These are phyloP conservation scores for Acanthosepion lycidas DNA, from an alignment of 2,888 invertebrate genomes.

Conservation along the genomic window DNA sequence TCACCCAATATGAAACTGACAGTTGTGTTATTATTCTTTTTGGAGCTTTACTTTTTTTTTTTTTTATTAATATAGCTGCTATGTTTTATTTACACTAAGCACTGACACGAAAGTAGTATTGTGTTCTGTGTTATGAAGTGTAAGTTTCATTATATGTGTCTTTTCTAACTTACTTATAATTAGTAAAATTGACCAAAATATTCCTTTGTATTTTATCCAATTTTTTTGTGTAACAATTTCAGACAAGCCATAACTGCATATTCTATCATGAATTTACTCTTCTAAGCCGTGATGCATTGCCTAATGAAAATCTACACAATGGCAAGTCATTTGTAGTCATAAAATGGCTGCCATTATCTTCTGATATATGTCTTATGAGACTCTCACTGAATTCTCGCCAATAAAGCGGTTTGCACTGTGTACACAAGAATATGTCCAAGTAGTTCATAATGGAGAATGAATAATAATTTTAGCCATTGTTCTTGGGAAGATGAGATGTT, in stretches of 20 bases:
- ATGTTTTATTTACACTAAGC: no score
- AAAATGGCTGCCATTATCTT: not conserved
- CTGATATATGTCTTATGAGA: not conserved
- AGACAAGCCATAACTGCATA: not conserved
- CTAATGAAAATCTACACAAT: not conserved
- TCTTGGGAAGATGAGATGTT: not conserved
- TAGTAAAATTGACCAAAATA: not conserved
- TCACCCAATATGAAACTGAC: no score
- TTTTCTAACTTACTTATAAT: not conserved
- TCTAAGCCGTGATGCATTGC: not conserved
- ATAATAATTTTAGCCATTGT: not conserved
- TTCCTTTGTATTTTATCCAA: not conserved
- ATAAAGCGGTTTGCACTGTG: not conserved
- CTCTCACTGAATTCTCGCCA: not conserved
- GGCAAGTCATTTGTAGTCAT: not conserved
- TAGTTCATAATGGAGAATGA: not conserved
- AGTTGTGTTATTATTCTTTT: no score
- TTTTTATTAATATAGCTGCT: no score
- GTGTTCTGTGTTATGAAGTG: no score
- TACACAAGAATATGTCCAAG: not conserved
- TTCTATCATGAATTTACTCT: not conserved
- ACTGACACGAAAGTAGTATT: no score
- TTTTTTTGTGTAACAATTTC: not conserved
- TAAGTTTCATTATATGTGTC: no score
- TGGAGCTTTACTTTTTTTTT: no score